Base-by-base conservation (phyloP, 2,888 invertebrate genomes). In the Tipula unca region DNA sequence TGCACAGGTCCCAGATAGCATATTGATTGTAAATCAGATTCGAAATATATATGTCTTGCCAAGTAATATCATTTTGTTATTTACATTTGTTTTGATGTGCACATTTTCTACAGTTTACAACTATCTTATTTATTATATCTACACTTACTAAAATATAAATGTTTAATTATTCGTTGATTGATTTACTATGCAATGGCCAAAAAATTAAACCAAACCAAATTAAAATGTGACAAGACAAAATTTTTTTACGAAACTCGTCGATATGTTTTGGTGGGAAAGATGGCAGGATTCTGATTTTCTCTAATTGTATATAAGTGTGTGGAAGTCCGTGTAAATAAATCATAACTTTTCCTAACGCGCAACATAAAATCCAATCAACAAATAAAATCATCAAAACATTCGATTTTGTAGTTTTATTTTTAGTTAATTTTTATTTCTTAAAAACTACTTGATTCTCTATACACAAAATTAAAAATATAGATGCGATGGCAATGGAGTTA, bases 401-500 rank as follows among this genome's bases (percentile, higher is more conserved):
- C 48, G 69, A 69, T 69, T 69, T n/a, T 69, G 25, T 25, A 25
- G 69, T 69, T 69, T 69, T 69, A 4, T 32, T 32, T 32, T 32
- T 32, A 32, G 32, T 32, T 32, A 6, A 32, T 69, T 69, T 69
- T 69, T 69, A 69, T 25, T 69, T 13, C 25, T 69, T 69, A 69
- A 25, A 69, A 25, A 69, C 69, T 69, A 69, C 25, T 69, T 48
- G 25, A 10, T 69, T 48, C n/a, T 48, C 48, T 69, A 69, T 69
- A 69, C 69, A 69, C 25, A 69, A 69, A 69, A 69, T 25, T 69
- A 69, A 10, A 69, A 69, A 69, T 69, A 25, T 69, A 69, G 69
- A 69, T 69, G 69, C 69, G 25, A 69, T 69, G 69, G 69, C 69
- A 69, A 69, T 69, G 69, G 69, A 69, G 69, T 69, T 69, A 69